Evolutionary conservation across 2,888 invertebrate species (phyloP).

Genomic region (Eupeodes latifasciatus): DNA sequence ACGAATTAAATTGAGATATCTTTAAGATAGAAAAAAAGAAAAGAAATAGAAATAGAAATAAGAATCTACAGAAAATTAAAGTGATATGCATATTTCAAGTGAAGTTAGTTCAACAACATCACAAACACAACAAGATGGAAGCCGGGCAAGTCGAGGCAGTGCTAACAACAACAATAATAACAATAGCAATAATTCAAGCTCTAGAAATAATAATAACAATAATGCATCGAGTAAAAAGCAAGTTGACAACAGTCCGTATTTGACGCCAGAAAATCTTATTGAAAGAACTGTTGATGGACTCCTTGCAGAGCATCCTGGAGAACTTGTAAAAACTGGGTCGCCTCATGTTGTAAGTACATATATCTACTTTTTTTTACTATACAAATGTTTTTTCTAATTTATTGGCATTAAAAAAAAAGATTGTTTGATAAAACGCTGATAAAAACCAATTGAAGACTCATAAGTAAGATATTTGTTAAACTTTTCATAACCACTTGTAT

Average conservation of each 20-base stretch:
- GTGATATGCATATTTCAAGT: slow-evolving; percentile 91
- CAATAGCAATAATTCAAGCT: slow-evolving; percentile 78
- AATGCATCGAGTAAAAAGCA: slow-evolving; percentile 79
- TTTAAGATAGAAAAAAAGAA: slow-evolving; percentile 35
- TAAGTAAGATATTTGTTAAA: too few species aligned
- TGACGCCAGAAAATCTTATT: slow-evolving; percentile 92
- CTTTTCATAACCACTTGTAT: too few species aligned
- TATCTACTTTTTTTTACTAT: neutral
- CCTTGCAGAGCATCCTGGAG: slow-evolving; percentile 95
- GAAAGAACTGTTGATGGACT: slow-evolving; percentile 93
- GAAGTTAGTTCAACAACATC: slow-evolving; percentile 91
- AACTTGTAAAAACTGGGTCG: slow-evolving; percentile 96
- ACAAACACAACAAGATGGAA: slow-evolving; percentile 84
- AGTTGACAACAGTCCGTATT: slow-evolving; percentile 83
- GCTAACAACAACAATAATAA: slow-evolving; percentile 76
- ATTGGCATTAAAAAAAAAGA: too few species aligned
- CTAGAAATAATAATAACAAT: slow-evolving; percentile 79
- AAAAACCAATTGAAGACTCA: too few species aligned
- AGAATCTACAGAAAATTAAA: slow-evolving; percentile 41
- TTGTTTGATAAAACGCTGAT: too few species aligned
- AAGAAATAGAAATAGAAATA: slow-evolving; percentile 41
- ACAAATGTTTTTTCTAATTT: too few species aligned
- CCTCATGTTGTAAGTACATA: slow-evolving; percentile 91
- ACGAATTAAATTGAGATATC: neutral
- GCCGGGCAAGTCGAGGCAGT: slow-evolving; percentile 73